Percentiles rank a stretch among this genome's conserved stretches.
Conservation (phyloP, 2,113 vertebrate genomes). For the Ceratotherium simum region DNA sequence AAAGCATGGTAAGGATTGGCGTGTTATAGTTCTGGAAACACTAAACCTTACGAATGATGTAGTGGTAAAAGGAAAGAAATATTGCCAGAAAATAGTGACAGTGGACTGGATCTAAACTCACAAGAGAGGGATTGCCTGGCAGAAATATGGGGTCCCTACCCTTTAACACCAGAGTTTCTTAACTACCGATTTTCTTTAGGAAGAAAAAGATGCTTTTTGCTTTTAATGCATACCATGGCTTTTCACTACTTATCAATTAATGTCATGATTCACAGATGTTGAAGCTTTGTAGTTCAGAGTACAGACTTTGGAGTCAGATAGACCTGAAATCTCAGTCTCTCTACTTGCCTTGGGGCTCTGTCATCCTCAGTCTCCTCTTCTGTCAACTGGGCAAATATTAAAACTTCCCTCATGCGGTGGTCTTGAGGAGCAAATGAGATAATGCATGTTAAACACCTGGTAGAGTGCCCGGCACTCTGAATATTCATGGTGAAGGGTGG, state of each 20-base stretch:
- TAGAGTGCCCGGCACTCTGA: background rate
- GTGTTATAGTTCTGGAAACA: conserved; percentile 76
- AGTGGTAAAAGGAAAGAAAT: conserved; percentile 67
- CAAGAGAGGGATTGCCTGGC: conserved; percentile 15
- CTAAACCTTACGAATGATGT: conserved; percentile 62
- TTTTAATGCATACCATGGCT: background rate
- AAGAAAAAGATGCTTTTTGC: background rate
- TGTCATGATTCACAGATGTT: background rate
- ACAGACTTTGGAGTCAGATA: background rate
- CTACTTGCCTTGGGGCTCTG: background rate
- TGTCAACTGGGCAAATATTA: background rate
- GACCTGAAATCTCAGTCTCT: background rate
- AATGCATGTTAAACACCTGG: background rate
- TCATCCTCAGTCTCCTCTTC: conserved; percentile 1
- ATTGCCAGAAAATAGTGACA: conserved; percentile 69
- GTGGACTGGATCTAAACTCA: conserved; percentile 51
- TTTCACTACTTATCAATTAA: background rate
- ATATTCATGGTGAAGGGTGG: background rate
- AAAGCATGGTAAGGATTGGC: conserved; percentile 66
- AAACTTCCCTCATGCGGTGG: background rate
- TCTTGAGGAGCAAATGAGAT: background rate
- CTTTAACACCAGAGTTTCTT: background rate
- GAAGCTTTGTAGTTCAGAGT: background rate
- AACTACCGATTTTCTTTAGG: background rate
- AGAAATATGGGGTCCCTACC: background rate